Evolutionary conservation across 2,113 vertebrate genomes (phyloP).

Genomic region (Eupsittula cactorum): DNA sequence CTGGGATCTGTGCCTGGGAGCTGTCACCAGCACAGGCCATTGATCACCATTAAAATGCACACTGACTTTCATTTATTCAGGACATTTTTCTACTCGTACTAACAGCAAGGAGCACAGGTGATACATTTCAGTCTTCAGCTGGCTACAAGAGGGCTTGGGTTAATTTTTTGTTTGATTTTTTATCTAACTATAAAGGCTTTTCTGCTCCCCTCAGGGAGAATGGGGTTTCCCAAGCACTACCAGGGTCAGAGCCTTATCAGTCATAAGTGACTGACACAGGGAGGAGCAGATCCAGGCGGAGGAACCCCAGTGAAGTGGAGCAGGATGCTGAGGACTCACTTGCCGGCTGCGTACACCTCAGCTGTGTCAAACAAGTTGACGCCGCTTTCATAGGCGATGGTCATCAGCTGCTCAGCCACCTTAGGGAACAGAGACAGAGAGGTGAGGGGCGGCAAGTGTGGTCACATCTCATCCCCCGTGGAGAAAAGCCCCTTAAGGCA

Average conservation of each 20-base stretch:
- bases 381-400: constrained; percentile 94
- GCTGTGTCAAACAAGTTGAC: constrained; percentile 98
- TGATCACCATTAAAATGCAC: rapidly evolving
- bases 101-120: background rate
- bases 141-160: rapidly evolving
- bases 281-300: rapidly evolving
- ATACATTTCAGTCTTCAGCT: background rate
- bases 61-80: background rate
- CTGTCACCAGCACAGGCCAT: background rate
- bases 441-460: background rate
- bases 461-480: rapidly evolving
- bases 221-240: background rate
- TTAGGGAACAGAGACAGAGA: constrained; percentile 5
- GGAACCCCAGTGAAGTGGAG: background rate
- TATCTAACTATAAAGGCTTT: rapidly evolving
- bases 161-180: background rate
- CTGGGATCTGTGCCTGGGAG: background rate
- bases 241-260: background rate
- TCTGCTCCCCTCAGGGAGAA: rapidly evolving
- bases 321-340: constrained; percentile 72
- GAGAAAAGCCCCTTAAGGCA: background rate
- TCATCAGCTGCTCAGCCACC: constrained; percentile 97
- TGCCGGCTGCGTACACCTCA: constrained; percentile 94
- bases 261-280: rapidly evolving
- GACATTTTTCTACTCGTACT: background rate